These are phyloP conservation scores for Tromatobia lineatoria DNA, from an alignment of 2,888 invertebrate species.

Conservation along the genomic window DNA sequence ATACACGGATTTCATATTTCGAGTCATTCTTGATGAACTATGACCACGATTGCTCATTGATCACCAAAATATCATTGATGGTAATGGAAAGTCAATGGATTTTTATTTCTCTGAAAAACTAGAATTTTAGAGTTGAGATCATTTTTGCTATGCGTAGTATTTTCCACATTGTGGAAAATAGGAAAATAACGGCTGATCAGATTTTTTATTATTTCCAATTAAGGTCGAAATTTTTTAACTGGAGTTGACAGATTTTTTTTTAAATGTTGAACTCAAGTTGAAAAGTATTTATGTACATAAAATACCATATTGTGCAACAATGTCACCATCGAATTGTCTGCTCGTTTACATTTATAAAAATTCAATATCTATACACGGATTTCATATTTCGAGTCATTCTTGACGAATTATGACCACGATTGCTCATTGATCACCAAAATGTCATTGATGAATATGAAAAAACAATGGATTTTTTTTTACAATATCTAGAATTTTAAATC, in stretches of 20 bases:
- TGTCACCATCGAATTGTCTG: constrained; percentile 13
- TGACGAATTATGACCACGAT: neutral
- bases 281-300: constrained; percentile 25
- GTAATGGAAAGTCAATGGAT: neutral
- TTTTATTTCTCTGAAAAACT: too few relatives aligned
- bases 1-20: neutral
- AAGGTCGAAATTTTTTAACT: too few relatives aligned
- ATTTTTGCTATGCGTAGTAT: too few relatives aligned
- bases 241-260: too few relatives aligned
- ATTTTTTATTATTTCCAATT: too few relatives aligned
- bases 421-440: neutral
- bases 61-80: neutral
- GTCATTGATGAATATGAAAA: neutral
- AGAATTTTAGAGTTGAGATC: too few relatives aligned
- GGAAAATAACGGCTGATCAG: too few relatives aligned
- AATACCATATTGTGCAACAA: constrained; percentile 30
- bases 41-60: neutral
- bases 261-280: too few relatives aligned
- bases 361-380: neutral
- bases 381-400: neutral
- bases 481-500: too few relatives aligned
- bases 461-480: neutral
- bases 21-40: neutral
- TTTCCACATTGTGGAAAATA: too few relatives aligned
- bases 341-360: constrained; percentile 26